These are phyloP conservation scores for Papilio polyxenes DNA, from an alignment of 1,140 invertebrate species.

Conservation along the genomic window DNA sequence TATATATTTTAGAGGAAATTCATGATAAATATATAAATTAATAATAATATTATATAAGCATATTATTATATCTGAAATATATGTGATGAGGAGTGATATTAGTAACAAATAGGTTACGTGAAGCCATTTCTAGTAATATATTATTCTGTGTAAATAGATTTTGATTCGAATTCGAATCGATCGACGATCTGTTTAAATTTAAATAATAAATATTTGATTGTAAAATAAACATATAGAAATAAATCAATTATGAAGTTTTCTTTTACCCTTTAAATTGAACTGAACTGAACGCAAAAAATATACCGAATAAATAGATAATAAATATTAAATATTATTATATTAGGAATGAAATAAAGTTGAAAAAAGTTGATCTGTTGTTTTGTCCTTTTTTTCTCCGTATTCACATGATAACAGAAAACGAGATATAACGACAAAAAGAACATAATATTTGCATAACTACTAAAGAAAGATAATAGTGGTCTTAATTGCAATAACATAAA, in stretches of 20 bases:
- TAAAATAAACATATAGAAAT: slow-evolving; percentile 49
- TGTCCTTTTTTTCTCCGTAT: background rate
- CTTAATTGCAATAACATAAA: slow-evolving; percentile 31
- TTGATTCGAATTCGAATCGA: slow-evolving; percentile 36
- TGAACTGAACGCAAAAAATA: too few species aligned
- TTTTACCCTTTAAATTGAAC: background rate
- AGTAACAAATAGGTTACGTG: slow-evolving; percentile 48
- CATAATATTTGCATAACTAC: background rate
- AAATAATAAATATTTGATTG: slow-evolving; percentile 45
- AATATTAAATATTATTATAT: too few species aligned
- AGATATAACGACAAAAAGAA: background rate
- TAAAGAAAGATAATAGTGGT: background rate
- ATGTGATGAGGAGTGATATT: slow-evolving; percentile 58
- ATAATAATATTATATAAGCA: slow-evolving; percentile 2
- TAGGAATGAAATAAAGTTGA: too few species aligned
- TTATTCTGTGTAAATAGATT: slow-evolving; percentile 53
- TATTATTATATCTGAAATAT: slow-evolving; percentile 43
- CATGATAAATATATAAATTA: background rate
- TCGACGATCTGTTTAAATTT: slow-evolving; percentile 50
- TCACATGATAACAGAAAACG: background rate
- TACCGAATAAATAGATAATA: too few species aligned
- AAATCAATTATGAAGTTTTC: slow-evolving; percentile 37
- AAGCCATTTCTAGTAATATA: slow-evolving; percentile 56
- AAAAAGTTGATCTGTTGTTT: too few species aligned
- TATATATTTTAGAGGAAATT: too few species aligned